These are phyloP conservation scores for Fulica atra DNA, from an alignment of 2,113 vertebrate species.

Conservation along the genomic window DNA sequence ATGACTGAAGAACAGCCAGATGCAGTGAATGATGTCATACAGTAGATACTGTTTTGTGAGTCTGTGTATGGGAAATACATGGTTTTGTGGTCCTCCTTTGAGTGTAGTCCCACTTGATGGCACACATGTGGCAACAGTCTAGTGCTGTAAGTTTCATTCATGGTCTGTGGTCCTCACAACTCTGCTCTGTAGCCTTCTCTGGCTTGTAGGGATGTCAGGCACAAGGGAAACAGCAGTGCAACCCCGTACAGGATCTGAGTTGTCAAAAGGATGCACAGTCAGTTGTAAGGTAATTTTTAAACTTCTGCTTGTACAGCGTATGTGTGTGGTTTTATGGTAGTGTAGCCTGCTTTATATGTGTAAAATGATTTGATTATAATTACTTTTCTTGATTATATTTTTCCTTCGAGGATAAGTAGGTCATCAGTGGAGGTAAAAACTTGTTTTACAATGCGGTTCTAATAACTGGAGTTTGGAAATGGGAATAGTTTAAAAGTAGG, in stretches of 20 bases:
- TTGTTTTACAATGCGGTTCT: neutral
- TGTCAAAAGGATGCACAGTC: neutral
- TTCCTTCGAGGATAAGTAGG: neutral
- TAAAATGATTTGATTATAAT: neutral
- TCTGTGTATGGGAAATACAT: fast-evolving
- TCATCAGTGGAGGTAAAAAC: neutral
- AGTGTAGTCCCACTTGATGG: too few relatives aligned
- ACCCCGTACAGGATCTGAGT: neutral
- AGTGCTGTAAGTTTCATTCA: neutral
- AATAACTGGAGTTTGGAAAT: neutral
- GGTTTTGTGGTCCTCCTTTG: neutral
- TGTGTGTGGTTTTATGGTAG: neutral
- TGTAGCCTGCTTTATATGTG: neutral
- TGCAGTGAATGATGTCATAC: neutral
- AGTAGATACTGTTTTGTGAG: neutral
- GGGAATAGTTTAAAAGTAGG: neutral
- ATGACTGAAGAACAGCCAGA: fast-evolving
- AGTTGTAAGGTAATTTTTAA: neutral
- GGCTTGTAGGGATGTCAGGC: neutral
- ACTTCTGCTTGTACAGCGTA: neutral
- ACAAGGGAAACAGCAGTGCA: neutral
- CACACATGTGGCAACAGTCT: neutral
- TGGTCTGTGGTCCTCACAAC: neutral
- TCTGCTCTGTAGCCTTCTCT: neutral
- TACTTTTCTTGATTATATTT: neutral